Evolutionary conservation across 2,888 invertebrate genomes (phyloP).

Genomic region (Microdon myrmicae): DNA sequence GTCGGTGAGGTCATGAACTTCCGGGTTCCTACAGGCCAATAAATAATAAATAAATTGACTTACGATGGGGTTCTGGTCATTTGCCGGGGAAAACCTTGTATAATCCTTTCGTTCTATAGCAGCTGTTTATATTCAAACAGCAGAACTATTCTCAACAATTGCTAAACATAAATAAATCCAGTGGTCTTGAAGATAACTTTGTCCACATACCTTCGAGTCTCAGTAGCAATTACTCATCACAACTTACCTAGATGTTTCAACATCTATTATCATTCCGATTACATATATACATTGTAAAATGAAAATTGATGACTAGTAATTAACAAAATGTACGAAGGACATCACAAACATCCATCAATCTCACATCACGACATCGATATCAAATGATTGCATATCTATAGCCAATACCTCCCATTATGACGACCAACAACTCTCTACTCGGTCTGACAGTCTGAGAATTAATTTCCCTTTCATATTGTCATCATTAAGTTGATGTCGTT

Average conservation of each 20-base stretch:
- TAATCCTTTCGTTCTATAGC: too few species aligned
- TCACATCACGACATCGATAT: not conserved
- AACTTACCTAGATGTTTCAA: conserved; percentile 14
- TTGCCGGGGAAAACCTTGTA: too few species aligned
- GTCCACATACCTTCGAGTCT: too few species aligned
- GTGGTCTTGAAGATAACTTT: too few species aligned
- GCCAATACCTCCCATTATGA: conserved; percentile 40
- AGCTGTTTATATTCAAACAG: too few species aligned
- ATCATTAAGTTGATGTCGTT: conserved; percentile 55
- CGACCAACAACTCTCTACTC: not conserved
- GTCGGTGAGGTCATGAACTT: too few species aligned
- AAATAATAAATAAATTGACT: too few species aligned
- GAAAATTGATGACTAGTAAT: conserved; percentile 49
- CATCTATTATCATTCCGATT: conserved; percentile 34
- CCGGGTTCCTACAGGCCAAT: too few species aligned
- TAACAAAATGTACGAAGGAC: conserved; percentile 47
- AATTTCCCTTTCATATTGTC: conserved; percentile 53
- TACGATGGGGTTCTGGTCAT: too few species aligned
- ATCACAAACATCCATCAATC: conserved; percentile 9
- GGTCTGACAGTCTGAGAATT: conserved; percentile 29
- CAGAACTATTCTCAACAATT: too few species aligned
- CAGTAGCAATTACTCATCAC: too few species aligned
- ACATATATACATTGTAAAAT: conserved; percentile 29
- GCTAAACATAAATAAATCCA: too few species aligned
- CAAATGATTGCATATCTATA: conserved; percentile 32